A percentile compares a stretch with the other conserved stretches of the same genome.
These are phyloP conservation scores for Patella vulgata DNA, from an alignment of 1,140 invertebrate species.

Conservation along the genomic window DNA sequence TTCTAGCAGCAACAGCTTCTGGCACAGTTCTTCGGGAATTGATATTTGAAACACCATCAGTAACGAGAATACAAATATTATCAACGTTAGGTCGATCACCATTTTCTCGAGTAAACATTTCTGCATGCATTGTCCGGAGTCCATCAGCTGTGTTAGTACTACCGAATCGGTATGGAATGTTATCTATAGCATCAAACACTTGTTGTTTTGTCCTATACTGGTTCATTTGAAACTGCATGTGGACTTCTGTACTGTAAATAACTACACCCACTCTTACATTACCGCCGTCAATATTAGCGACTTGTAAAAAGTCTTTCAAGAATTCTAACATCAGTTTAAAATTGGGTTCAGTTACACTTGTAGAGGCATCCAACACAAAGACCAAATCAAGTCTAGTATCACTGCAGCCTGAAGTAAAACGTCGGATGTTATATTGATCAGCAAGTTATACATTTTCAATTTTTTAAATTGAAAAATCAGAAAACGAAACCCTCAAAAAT, in stretches of 20 bases:
- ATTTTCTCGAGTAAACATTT: slow-evolving; percentile 46
- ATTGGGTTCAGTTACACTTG: slow-evolving; percentile 45
- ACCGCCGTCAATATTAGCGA: slow-evolving; percentile 47
- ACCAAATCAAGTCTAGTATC: slow-evolving; percentile 40
- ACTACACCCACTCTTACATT: slow-evolving; percentile 48
- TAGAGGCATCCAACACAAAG: slow-evolving; percentile 51
- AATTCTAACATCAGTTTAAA: slow-evolving; percentile 48
- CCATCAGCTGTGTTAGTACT: slow-evolving; percentile 56
- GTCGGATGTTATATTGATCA: too few relatives aligned
- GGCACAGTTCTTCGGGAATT: slow-evolving; percentile 49
- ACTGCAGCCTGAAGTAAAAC: slow-evolving; percentile 18
- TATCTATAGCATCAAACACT: slow-evolving; percentile 41
- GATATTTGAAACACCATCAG: slow-evolving; percentile 57
- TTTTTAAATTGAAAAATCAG: background rate
- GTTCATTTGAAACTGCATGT: slow-evolving; percentile 49
- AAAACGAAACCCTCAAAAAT: background rate
- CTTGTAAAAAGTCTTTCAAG: slow-evolving; percentile 41
- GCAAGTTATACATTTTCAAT: background rate
- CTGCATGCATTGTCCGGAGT: slow-evolving; percentile 41
- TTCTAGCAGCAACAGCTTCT: slow-evolving; percentile 40
- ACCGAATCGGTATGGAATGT: slow-evolving; percentile 47
- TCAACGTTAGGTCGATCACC: slow-evolving; percentile 48
- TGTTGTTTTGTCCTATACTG: slow-evolving; percentile 28
- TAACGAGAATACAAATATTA: slow-evolving; percentile 51
- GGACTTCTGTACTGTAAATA: slow-evolving; percentile 46